phyloP scores from a whole-genome alignment of 2,113 vertebrate genomes.

The Varanus komodoensis region DNA sequence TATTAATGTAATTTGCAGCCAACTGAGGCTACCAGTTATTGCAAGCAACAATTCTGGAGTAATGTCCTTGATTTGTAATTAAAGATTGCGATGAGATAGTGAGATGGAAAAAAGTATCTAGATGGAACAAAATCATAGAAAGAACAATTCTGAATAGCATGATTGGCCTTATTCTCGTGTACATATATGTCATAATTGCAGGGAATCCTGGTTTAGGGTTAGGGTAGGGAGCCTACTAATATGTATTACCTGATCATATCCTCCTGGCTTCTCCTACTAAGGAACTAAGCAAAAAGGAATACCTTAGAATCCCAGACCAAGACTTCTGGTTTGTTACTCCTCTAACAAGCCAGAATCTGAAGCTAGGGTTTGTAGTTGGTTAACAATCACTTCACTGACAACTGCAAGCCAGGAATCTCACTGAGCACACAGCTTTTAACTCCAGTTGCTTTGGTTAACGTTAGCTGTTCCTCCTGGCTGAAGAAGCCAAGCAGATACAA shows the following conservation, averaged over 20 bases:
- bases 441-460: background rate
- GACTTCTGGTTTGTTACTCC: background rate
- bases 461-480: background rate
- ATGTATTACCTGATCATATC: background rate
- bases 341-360: background rate
- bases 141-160: conserved; percentile 52
- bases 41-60: conserved; percentile 39
- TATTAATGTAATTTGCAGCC: conserved; percentile 10
- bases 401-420: background rate
- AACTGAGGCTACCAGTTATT: conserved; percentile 1
- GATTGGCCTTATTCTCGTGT: background rate
- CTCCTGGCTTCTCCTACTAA: background rate
- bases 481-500: background rate
- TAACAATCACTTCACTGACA: background rate
- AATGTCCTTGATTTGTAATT: conserved; percentile 29
- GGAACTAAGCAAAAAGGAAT: background rate
- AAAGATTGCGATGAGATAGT: conserved; percentile 38
- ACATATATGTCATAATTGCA: background rate
- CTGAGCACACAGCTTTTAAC: background rate
- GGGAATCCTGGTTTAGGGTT: background rate
- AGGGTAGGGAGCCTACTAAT: background rate
- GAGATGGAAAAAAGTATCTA: conserved; percentile 42
- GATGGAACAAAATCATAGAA: conserved; percentile 33
- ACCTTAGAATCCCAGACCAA: background rate
- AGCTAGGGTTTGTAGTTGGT: background rate